Conservation (phyloP, 2,888 invertebrate species). For the Oligia latruncula region DNA sequence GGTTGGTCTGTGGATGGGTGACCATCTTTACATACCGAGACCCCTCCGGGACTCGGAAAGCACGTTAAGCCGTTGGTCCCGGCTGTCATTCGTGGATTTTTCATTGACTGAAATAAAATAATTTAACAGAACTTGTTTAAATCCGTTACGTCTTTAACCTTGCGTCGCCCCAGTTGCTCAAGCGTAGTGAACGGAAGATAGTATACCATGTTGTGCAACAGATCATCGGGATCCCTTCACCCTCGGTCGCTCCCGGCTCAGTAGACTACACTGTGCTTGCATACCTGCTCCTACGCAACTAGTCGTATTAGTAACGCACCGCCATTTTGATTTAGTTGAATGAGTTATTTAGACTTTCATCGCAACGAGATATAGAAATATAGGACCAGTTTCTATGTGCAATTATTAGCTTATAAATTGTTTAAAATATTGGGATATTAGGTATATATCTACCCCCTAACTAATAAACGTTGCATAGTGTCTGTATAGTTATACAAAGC, state of each 20-base stretch:
- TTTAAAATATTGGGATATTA: no score
- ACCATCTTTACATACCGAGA: no score
- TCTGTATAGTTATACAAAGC: no score
- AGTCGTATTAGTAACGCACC: slow-evolving; percentile 37
- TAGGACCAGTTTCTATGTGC: background rate
- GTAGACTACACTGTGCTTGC: slow-evolving; percentile 33
- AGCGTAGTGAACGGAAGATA: slow-evolving; percentile 81
- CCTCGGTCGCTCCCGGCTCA: slow-evolving; percentile 62
- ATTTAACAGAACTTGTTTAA: background rate
- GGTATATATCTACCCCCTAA: no score
- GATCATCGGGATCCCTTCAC: slow-evolving; percentile 78
- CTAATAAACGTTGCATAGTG: no score
- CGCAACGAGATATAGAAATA: background rate
- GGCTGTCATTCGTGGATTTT: no score
- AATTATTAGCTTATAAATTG: background rate
- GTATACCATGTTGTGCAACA: slow-evolving; percentile 74
- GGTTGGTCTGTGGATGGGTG: no score
- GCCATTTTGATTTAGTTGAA: slow-evolving; percentile 19
- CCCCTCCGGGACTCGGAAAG: no score
- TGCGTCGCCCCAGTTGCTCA: slow-evolving; percentile 70
- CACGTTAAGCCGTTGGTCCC: no score
- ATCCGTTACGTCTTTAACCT: slow-evolving; percentile 61
- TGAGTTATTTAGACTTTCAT: slow-evolving; percentile 24
- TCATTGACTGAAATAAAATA: no score
- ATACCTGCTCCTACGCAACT: slow-evolving; percentile 43